Evolutionary conservation across 2,797 vertebrate species (phyloP).

Genomic region (Psittacula derbiana): DNA sequence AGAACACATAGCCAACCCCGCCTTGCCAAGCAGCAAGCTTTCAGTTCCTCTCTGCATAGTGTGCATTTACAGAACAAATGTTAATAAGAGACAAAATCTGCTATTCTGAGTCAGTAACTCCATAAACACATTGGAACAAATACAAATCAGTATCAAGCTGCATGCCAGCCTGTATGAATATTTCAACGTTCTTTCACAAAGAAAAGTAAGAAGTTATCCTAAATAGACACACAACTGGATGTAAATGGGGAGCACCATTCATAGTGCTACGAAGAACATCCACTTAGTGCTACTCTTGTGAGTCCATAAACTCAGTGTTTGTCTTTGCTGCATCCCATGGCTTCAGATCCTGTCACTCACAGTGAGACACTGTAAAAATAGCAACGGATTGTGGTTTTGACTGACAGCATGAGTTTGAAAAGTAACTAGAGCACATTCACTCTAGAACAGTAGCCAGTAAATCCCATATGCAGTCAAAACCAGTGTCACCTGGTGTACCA

Average conservation of each 20-base stretch:
- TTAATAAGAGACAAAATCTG: not conserved
- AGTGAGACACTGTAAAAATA: not conserved
- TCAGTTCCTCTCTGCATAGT: not conserved
- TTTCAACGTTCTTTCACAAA: not conserved
- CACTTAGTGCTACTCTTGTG: not conserved
- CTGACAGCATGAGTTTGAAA: not conserved
- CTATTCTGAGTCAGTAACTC: not conserved
- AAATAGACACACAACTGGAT: not conserved
- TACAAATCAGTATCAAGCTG: not conserved
- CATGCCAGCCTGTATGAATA: not conserved
- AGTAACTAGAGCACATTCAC: not conserved
- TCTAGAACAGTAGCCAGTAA: not conserved
- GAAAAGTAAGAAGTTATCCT: not conserved
- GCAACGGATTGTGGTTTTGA: not conserved
- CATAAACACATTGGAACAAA: not conserved
- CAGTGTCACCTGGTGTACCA: accelerated
- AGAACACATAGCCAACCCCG: not conserved
- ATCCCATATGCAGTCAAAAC: not conserved
- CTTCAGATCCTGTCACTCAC: not conserved
- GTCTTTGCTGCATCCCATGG: not conserved
- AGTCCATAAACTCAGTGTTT: not conserved
- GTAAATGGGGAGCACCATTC: not conserved
- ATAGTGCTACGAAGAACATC: not conserved
- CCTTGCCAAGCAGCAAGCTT: not conserved
- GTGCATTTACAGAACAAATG: not conserved